A percentile compares a stretch with the other conserved stretches of the same genome.
Conservation (phyloP, 2,888 invertebrate genomes). For the Dermolepida albohirtum region DNA sequence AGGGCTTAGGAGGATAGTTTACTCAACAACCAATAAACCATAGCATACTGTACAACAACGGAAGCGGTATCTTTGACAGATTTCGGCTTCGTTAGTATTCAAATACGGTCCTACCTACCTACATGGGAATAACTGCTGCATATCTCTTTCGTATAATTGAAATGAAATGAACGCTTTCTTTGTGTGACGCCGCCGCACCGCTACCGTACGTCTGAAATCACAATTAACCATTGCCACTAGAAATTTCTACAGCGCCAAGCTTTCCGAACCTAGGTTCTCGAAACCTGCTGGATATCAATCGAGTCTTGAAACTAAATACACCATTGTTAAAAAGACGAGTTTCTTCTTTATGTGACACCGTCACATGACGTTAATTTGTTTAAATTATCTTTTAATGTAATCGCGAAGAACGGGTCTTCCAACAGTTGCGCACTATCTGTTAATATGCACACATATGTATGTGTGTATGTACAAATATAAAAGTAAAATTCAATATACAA, state of each 20-base stretch:
- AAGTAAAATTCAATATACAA: slow-evolving; percentile 28
- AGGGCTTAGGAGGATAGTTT: not conserved
- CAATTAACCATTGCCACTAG: slow-evolving; percentile 52
- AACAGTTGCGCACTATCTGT: slow-evolving; percentile 13
- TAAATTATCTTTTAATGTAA: slow-evolving; percentile 44
- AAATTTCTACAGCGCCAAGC: slow-evolving; percentile 32
- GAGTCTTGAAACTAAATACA: slow-evolving; percentile 37
- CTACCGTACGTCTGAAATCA: slow-evolving; percentile 54
- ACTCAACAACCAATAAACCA: slow-evolving; percentile 11
- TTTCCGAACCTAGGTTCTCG: slow-evolving; percentile 1
- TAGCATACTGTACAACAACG: slow-evolving; percentile 51
- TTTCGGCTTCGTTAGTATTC: slow-evolving; percentile 64
- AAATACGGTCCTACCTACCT: slow-evolving; percentile 60
- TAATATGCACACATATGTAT: not conserved
- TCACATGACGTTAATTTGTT: slow-evolving; percentile 41
- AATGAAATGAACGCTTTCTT: slow-evolving; percentile 58
- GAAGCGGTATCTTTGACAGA: slow-evolving; percentile 63
- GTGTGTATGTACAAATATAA: not conserved
- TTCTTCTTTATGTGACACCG: slow-evolving; percentile 38
- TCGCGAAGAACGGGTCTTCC: slow-evolving; percentile 30
- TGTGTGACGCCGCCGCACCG: slow-evolving; percentile 47
- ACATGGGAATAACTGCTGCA: slow-evolving; percentile 56
- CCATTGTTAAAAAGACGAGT: slow-evolving; percentile 38
- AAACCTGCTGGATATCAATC: slow-evolving; percentile 33
- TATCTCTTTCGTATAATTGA: slow-evolving; percentile 58